Base-by-base conservation (phyloP, 1,140 invertebrate genomes). In the Rhizoglyphus robini region DNA sequence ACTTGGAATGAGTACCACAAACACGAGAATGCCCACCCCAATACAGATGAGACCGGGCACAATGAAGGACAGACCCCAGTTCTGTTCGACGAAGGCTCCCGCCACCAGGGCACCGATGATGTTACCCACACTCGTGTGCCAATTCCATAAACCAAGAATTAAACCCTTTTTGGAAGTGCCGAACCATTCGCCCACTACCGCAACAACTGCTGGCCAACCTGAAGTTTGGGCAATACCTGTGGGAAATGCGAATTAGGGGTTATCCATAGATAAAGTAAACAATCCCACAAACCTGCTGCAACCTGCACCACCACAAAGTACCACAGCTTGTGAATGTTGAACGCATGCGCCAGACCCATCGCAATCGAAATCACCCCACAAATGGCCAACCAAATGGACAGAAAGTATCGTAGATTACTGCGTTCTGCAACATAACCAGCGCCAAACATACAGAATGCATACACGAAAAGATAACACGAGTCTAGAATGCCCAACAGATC, bases 81-180 rank as follows among this genome's bases (percentile, higher is more conserved):
- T 83, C 0, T 72, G 77, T 72, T 90, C 85, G 2, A 96, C 88
- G 77, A 85, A 95, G 31, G 81, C 72, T 0, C 86, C 88, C 4
- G 92, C 88, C 62, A 96, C 86, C 4, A 92, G 58, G 13, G 77
- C 75, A 20, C 81, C 93, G 82, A 96, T 73, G 73, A 96, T 96
- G 75, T 97, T 97, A 32, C 94, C 94, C 11, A 96, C 80, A 0
- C 89, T 93, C 0, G 93, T 96, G 70, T 97, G 92, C 0, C 90
- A 93, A 76, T 96, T 96, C 82, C 82, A 97, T 18, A 96, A 81
- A 15, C 93, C 94, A 77, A 96, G 95, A 68, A 96, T 92, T 3
- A 96, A 77, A 25, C 94, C 93, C 74, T 75, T 71, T 65, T 77
- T 77, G 69, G 62, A 67, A 70, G 46, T 47, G 0, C 91, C 92